These are phyloP conservation scores for Xenentodon cancila DNA, from an alignment of 2,797 vertebrate genomes.

Conservation along the genomic window DNA sequence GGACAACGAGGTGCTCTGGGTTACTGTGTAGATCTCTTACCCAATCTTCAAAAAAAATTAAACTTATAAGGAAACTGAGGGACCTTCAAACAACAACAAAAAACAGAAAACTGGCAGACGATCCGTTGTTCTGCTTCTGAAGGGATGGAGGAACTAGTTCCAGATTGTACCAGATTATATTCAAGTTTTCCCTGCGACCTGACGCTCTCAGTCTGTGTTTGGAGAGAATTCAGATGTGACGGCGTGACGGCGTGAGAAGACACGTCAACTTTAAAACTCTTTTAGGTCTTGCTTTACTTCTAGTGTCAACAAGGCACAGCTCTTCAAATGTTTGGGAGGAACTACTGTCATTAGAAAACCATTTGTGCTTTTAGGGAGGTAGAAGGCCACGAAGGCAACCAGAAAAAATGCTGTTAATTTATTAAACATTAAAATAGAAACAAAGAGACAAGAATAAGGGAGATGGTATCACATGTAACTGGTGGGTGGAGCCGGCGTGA, in stretches of 20 bases:
- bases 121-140: too few relatives aligned
- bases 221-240: too few relatives aligned
- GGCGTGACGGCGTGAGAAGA: too few relatives aligned
- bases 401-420: constrained; percentile 41
- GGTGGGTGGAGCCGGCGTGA: not conserved
- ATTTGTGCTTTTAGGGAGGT: constrained; percentile 76
- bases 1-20: too few relatives aligned
- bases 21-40: too few relatives aligned
- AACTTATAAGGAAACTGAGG: not conserved
- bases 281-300: not conserved
- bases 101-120: not conserved
- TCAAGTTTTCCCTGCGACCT: too few relatives aligned
- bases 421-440: constrained; percentile 24
- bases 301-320: constrained; percentile 66
- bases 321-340: constrained; percentile 40
- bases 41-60: not conserved
- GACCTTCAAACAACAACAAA: not conserved
- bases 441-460: constrained; percentile 14
- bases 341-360: constrained; percentile 29
- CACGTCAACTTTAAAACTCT: too few relatives aligned
- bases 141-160: too few relatives aligned
- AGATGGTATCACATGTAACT: not conserved
- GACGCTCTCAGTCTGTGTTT: too few relatives aligned
- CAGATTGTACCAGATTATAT: too few relatives aligned
- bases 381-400: constrained; percentile 74